Evolutionary conservation across 2,888 invertebrate genomes (phyloP).

Genomic region (Cryptosula pallasiana): DNA sequence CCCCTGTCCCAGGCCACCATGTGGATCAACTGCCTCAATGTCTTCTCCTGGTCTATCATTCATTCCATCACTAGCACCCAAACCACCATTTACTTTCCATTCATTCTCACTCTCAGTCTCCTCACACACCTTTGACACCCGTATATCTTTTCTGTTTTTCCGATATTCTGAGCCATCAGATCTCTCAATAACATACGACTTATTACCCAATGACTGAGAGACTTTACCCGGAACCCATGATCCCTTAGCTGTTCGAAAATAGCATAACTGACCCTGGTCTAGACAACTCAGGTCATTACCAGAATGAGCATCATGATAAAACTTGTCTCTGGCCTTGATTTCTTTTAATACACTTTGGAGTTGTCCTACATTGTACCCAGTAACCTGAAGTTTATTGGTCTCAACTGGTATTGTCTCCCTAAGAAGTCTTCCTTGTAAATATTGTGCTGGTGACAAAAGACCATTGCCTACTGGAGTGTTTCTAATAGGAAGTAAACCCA

Average conservation of each 20-base stretch:
- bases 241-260: not conserved
- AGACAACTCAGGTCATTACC: not conserved
- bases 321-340: not conserved
- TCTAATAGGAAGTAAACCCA: too few species aligned
- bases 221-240: not conserved
- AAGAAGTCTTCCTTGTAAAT: too few species aligned
- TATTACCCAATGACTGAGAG: not conserved
- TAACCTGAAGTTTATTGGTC: not conserved
- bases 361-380: not conserved
- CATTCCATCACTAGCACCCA: not conserved
- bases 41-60: not conserved
- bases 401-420: not conserved
- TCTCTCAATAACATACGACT: not conserved
- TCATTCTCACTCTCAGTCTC: not conserved
- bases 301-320: not conserved
- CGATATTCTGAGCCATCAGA: not conserved
- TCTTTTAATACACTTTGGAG: not conserved
- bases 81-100: not conserved
- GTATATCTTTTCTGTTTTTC: not conserved
- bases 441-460: too few species aligned
- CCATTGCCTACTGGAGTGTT: too few species aligned
- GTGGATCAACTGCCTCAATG: not conserved
- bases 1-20: not conserved
- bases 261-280: not conserved
- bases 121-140: not conserved